These are phyloP conservation scores for Oreotrochilus melanogaster DNA, from an alignment of 2,113 vertebrate genomes.

Conservation along the genomic window DNA sequence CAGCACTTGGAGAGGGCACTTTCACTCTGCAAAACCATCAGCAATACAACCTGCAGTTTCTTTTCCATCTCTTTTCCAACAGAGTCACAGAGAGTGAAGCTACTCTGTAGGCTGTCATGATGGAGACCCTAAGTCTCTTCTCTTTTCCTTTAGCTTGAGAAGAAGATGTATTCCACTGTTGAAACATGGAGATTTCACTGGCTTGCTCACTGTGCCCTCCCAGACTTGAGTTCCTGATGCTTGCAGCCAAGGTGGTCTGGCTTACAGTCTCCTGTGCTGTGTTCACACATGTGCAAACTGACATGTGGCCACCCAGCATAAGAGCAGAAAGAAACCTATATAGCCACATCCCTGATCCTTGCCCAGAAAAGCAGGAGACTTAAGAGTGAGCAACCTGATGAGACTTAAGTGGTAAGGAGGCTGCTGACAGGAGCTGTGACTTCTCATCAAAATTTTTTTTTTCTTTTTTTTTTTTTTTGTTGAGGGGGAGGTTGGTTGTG, in stretches of 20 bases:
- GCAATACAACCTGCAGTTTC: background rate
- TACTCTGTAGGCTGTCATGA: background rate
- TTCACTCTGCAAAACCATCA: background rate
- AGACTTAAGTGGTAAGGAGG: background rate
- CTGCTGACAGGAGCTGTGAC: background rate
- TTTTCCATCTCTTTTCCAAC: background rate
- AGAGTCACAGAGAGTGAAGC: background rate
- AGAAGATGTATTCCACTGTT: background rate
- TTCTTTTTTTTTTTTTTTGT: too few relatives aligned
- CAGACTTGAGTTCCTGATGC: background rate
- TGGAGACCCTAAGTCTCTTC: background rate
- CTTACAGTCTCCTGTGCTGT: background rate
- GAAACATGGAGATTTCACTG: fast-evolving
- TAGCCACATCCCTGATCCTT: background rate
- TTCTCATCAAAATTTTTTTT: background rate
- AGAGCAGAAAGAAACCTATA: background rate
- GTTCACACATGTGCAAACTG: background rate
- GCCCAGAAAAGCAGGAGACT: background rate
- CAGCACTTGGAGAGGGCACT: background rate
- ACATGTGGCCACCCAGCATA: fast-evolving
- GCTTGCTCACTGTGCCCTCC: fast-evolving
- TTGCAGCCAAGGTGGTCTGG: background rate
- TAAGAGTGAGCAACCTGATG: background rate
- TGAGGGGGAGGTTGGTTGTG: background rate
- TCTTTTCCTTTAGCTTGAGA: background rate